Evolutionary conservation across 1,140 invertebrate species (phyloP).

Genomic region (Andrena cerasifolii): DNA sequence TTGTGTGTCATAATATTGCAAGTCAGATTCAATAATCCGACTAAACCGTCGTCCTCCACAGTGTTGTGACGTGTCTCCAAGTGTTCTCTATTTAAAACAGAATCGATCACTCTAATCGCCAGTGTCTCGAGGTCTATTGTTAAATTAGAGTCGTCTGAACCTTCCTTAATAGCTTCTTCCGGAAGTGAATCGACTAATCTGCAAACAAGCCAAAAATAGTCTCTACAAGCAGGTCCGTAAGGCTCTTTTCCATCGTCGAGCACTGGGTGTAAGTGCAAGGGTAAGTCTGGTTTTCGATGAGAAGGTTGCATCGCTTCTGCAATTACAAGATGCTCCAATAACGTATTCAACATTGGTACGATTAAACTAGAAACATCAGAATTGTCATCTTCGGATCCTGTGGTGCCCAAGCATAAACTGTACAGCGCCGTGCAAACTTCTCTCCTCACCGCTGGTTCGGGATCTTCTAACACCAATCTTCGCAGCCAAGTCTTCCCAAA

Average conservation of each 20-base stretch:
- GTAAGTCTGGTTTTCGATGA: slow-evolving; percentile 77
- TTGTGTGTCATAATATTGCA: slow-evolving; percentile 94
- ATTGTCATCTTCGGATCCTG: slow-evolving; percentile 84
- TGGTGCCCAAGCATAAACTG: slow-evolving; percentile 90
- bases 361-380: slow-evolving; percentile 84
- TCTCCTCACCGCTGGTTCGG: slow-evolving; percentile 91
- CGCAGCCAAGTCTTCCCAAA: slow-evolving; percentile 86
- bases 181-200: slow-evolving; percentile 93
- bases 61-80: slow-evolving; percentile 91
- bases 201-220: slow-evolving; percentile 96
- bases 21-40: slow-evolving; percentile 93
- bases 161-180: slow-evolving; percentile 89
- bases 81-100: slow-evolving; percentile 90
- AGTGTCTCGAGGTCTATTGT: slow-evolving; percentile 89
- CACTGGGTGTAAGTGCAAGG: slow-evolving; percentile 82
- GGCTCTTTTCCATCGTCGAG: slow-evolving; percentile 94
- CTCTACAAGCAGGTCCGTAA: slow-evolving; percentile 95
- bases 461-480: slow-evolving; percentile 91
- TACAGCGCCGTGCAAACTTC: slow-evolving; percentile 95
- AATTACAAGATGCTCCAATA: slow-evolving; percentile 90
- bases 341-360: slow-evolving; percentile 89
- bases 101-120: slow-evolving; percentile 88
- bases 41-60: slow-evolving; percentile 94
- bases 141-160: slow-evolving; percentile 82
- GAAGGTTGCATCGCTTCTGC: slow-evolving; percentile 93